Evolutionary conservation across 35 echinoderm and acorn worm species (phyloP).

Genomic region (Patiria miniata): DNA sequence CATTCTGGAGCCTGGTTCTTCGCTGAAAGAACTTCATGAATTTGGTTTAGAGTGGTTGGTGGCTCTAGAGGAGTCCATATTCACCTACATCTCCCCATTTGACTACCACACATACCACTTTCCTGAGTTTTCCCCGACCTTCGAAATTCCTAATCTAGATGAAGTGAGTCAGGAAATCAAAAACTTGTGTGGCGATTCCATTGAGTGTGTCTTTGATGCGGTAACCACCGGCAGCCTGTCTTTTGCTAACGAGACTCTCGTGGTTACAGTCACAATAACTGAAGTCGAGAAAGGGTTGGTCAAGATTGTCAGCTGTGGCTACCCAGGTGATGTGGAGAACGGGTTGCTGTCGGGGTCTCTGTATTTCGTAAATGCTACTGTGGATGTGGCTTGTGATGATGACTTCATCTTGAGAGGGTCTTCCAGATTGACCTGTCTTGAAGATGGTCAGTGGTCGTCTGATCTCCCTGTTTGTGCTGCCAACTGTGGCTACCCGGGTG

Average conservation of each 20-base stretch:
- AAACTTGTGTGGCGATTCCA: conserved; percentile 51
- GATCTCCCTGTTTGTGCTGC: background rate
- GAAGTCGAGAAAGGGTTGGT: conserved; percentile 25
- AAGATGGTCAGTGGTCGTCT: conserved; percentile 15
- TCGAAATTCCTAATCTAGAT: conserved; percentile 48
- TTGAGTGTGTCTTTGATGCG: conserved; percentile 56
- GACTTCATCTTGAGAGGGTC: conserved; percentile 20
- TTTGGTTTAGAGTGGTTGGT: conserved; percentile 65
- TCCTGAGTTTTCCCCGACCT: conserved; percentile 48
- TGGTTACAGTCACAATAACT: conserved; percentile 9
- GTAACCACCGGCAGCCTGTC: conserved; percentile 44
- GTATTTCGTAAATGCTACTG: conserved; percentile 34
- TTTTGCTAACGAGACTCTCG: conserved; percentile 58
- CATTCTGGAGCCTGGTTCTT: conserved; percentile 11
- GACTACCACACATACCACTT: conserved; percentile 52
- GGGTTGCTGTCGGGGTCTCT: conserved; percentile 39
- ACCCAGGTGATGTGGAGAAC: conserved; percentile 53
- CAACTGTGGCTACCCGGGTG: conserved; percentile 66
- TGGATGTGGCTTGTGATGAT: conserved; percentile 38
- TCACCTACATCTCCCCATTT: conserved; percentile 56
- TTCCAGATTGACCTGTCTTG: conserved; percentile 28
- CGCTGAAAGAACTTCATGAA: conserved; percentile 50
- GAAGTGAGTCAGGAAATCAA: conserved; percentile 54
- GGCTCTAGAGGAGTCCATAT: conserved; percentile 36
- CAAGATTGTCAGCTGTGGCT: conserved; percentile 73